Evolutionary conservation across 2,888 invertebrate genomes (phyloP).

Genomic region (Lacanobia oleracea): DNA sequence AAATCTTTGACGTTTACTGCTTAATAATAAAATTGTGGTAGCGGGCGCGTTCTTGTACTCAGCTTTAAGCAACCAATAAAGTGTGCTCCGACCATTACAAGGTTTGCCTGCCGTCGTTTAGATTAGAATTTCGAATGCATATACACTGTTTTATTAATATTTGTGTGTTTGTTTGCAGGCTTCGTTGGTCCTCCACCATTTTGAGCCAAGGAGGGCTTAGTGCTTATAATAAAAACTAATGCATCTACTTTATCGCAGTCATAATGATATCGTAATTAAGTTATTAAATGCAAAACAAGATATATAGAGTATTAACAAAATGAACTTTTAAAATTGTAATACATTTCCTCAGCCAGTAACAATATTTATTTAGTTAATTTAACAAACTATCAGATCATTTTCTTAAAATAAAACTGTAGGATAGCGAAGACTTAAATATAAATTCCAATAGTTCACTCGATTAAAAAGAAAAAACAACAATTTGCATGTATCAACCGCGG

Average conservation of each 20-base stretch:
- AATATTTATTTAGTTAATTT: conserved; percentile 48
- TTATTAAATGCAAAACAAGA: conserved; percentile 51
- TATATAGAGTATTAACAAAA: conserved; percentile 32
- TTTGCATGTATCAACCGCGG: conserved; percentile 79
- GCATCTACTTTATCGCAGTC: conserved; percentile 46
- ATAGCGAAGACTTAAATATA: conserved; percentile 39
- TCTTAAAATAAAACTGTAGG: conserved; percentile 46
- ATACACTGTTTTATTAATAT: conserved; percentile 30
- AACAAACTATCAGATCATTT: conserved; percentile 41
- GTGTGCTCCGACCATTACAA: conserved; percentile 48
- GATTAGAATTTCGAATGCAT: conserved; percentile 48
- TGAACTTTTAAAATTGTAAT: conserved; percentile 17
- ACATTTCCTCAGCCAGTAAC: conserved; percentile 29
- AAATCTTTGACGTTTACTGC: conserved; percentile 79
- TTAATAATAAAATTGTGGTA: conserved; percentile 76
- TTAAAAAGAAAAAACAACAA: conserved; percentile 59
- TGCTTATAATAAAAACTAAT: conserved; percentile 47
- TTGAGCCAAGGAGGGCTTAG: conserved; percentile 22
- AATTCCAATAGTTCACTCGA: conserved; percentile 65
- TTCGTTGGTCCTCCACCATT: conserved; percentile 4
- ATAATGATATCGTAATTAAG: conserved; percentile 53
- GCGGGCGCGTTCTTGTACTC: conserved; percentile 53
- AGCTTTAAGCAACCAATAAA: conserved; percentile 59
- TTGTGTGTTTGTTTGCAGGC: conserved; percentile 10
- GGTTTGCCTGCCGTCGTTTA: conserved; percentile 55